A percentile compares a stretch with the other conserved stretches of the same genome.
Evolutionary conservation across 2,888 invertebrate genomes (phyloP).

Genomic region (Penaeus monodon): DNA sequence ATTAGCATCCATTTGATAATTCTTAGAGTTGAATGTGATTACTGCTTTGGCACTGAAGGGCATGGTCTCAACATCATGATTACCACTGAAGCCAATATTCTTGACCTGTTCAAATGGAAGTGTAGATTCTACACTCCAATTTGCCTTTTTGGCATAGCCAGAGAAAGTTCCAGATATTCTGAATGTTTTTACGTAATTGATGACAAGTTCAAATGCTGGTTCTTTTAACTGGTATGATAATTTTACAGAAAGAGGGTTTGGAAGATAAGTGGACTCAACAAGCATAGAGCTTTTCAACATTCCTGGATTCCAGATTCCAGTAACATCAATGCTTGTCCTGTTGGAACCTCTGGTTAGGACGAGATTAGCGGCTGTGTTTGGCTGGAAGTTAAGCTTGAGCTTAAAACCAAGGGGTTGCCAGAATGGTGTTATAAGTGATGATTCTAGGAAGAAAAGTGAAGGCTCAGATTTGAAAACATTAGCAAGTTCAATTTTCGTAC

Average conservation of each 20-base stretch:
- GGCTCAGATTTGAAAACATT: neutral
- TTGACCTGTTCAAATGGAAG: slow-evolving; percentile 15
- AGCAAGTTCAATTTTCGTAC: neutral
- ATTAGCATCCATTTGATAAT: slow-evolving; percentile 3
- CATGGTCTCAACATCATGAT: slow-evolving; percentile 17
- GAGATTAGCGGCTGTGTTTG: slow-evolving; percentile 7
- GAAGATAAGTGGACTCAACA: slow-evolving; percentile 11
- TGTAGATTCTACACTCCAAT: neutral
- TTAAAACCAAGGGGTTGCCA: slow-evolving; percentile 36
- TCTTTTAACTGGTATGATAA: slow-evolving; percentile 11
- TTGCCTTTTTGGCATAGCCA: slow-evolving; percentile 23
- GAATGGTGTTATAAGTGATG: slow-evolving; percentile 29
- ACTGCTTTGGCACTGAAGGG: slow-evolving; percentile 23
- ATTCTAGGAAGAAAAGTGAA: slow-evolving; percentile 4
- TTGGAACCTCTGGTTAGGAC: slow-evolving; percentile 9
- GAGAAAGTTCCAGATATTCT: slow-evolving; percentile 25
- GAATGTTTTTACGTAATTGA: slow-evolving; percentile 13
- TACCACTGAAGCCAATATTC: slow-evolving; percentile 18
- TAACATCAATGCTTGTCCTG: slow-evolving; percentile 14
- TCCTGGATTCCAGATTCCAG: slow-evolving; percentile 26
- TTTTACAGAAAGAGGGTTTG: slow-evolving; percentile 21
- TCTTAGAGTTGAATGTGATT: slow-evolving; percentile 17
- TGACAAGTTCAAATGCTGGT: neutral
- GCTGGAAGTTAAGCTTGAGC: slow-evolving; percentile 13
- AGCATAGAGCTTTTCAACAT: neutral